Percentiles rank a stretch among this genome's conserved stretches.
phyloP scores from a whole-genome alignment of 2,113 vertebrate species.

The Narcine bancroftii region DNA sequence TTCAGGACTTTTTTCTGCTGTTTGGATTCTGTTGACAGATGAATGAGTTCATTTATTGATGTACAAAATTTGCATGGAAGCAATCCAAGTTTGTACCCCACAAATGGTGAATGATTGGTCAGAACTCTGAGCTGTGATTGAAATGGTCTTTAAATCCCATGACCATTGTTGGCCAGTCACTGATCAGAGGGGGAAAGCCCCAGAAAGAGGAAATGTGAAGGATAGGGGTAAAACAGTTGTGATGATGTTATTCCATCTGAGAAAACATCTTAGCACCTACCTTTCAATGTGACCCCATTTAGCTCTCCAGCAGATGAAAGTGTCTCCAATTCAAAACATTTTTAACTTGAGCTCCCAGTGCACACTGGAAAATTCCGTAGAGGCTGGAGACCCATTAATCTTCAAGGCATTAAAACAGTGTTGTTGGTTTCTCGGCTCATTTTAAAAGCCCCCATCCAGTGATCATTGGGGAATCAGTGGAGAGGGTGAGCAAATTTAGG shows the following conservation, averaged over 20 bases:
- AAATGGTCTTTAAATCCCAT: not conserved
- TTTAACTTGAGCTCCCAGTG: not conserved
- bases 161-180: not conserved
- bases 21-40: not conserved
- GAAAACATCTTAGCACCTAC: not conserved
- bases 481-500: too few species aligned
- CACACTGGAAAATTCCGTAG: too few species aligned
- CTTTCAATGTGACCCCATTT: not conserved
- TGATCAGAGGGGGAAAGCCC: not conserved
- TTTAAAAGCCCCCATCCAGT: too few species aligned
- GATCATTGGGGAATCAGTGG: too few species aligned
- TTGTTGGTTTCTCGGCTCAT: too few species aligned
- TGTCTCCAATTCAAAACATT: not conserved
- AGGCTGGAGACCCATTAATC: too few species aligned
- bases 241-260: not conserved
- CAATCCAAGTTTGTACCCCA: not conserved
- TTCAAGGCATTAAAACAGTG: too few species aligned
- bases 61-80: not conserved
- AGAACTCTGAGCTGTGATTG: not conserved
- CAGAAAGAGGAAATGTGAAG: not conserved
- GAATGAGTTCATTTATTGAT: not conserved
- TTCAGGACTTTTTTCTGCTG: not conserved
- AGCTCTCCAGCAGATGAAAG: not conserved
- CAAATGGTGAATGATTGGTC: not conserved
- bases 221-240: not conserved